Conservation (phyloP, 2,113 vertebrate species). For the Grus americana region DNA sequence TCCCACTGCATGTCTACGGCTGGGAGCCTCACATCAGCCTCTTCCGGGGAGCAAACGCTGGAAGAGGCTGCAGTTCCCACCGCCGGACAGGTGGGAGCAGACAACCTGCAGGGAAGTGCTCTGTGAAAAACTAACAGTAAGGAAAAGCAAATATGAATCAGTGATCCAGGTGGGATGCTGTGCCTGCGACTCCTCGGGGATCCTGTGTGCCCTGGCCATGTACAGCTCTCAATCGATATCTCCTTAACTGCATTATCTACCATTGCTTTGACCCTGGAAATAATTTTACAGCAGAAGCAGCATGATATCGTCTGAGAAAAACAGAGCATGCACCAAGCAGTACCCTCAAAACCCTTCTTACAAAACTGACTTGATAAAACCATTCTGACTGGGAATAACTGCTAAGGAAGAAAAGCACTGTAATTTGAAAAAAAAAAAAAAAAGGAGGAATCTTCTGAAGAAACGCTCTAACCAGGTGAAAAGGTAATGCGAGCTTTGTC, state of each 20-base stretch:
- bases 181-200: neutral
- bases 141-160: neutral
- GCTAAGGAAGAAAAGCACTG: neutral
- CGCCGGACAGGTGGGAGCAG: neutral
- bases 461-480: neutral
- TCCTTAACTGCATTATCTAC: neutral
- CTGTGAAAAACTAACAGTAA: neutral
- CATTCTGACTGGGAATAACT: neutral
- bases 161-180: neutral
- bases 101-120: neutral
- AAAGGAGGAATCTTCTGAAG: neutral
- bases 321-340: neutral
- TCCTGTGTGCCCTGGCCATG: neutral
- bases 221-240: neutral
- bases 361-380: neutral
- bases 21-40: neutral
- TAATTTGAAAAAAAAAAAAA: neutral
- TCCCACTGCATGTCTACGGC: neutral
- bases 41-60: neutral
- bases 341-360: neutral
- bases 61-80: neutral
- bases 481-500: neutral
- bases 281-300: neutral
- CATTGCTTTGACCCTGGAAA: neutral
- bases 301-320: neutral